phyloP scores from a whole-genome alignment of 2,113 vertebrate genomes.

The Protomyctophum bolini region DNA sequence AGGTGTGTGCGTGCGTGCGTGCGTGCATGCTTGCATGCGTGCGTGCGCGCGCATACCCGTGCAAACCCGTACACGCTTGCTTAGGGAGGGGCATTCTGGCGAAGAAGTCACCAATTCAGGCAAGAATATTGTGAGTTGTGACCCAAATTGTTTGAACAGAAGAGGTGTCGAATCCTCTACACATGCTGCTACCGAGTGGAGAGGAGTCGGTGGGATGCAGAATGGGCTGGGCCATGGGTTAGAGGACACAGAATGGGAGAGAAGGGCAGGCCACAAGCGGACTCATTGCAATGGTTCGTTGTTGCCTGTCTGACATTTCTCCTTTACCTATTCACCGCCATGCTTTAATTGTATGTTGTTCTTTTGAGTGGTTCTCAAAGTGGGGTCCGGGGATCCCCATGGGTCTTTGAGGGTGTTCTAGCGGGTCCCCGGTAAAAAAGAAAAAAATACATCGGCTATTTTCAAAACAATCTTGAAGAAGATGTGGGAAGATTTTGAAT shows the following conservation, averaged over 20 bases:
- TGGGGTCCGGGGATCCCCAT: too few species aligned
- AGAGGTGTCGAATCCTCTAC: constrained; percentile 7
- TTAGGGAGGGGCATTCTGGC: constrained; percentile 15
- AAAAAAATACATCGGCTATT: too few species aligned
- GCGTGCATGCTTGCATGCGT: not conserved
- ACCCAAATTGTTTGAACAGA: not conserved
- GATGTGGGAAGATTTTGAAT: too few species aligned
- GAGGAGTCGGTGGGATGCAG: constrained; percentile 63
- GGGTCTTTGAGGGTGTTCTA: too few species aligned
- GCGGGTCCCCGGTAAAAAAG: too few species aligned
- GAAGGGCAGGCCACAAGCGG: constrained; percentile 34
- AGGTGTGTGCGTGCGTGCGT: constrained; percentile 25
- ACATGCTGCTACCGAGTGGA: constrained; percentile 51
- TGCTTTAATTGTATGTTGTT: not conserved
- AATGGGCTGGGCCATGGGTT: constrained; percentile 35
- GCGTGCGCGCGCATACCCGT: constrained; percentile 47
- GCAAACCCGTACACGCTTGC: constrained; percentile 4
- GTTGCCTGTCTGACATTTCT: constrained; percentile 48
- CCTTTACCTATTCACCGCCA: constrained; percentile 34
- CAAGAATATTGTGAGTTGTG: constrained; percentile 4
- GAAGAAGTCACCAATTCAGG: constrained; percentile 4
- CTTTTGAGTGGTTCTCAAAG: too few species aligned
- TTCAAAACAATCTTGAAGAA: too few species aligned
- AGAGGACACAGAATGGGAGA: not conserved
- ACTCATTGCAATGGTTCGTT: constrained; percentile 49